Evolutionary conservation across 2,113 vertebrate species (phyloP).

Genomic region (Scytalopus superciliaris): DNA sequence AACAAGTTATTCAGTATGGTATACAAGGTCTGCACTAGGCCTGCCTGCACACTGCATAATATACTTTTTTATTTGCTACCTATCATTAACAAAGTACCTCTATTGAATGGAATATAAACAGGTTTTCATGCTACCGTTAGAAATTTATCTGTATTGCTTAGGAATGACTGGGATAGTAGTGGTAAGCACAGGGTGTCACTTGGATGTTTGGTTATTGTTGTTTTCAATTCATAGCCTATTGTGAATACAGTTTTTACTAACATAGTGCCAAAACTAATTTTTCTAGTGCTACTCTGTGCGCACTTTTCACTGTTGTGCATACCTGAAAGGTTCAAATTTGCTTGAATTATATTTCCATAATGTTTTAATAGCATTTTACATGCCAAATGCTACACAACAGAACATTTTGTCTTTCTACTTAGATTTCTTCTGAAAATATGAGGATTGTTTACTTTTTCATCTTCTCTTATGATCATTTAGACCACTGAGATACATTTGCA

Average conservation of each 20-base stretch:
- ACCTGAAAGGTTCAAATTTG: background rate
- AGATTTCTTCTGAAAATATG: background rate
- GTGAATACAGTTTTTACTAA: background rate
- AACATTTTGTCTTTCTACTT: background rate
- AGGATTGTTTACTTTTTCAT: background rate
- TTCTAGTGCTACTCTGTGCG: background rate
- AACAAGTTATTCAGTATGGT: background rate
- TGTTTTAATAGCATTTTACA: background rate
- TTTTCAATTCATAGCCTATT: background rate
- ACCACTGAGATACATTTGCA: background rate
- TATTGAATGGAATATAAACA: background rate
- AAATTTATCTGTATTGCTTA: background rate
- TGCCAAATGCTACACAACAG: background rate
- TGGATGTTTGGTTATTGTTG: background rate
- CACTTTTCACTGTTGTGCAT: background rate
- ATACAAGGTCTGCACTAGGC: background rate
- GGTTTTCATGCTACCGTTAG: background rate
- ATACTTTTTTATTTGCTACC: background rate
- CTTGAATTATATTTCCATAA: background rate
- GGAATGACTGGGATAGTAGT: background rate
- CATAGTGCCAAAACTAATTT: background rate
- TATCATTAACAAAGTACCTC: background rate
- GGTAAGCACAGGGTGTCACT: accelerated
- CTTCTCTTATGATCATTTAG: background rate
- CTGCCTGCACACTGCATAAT: background rate